Percentiles rank a stretch among this genome's conserved stretches.
phyloP scores from a whole-genome alignment of 2,113 vertebrate genomes.

The Limanda limanda region DNA sequence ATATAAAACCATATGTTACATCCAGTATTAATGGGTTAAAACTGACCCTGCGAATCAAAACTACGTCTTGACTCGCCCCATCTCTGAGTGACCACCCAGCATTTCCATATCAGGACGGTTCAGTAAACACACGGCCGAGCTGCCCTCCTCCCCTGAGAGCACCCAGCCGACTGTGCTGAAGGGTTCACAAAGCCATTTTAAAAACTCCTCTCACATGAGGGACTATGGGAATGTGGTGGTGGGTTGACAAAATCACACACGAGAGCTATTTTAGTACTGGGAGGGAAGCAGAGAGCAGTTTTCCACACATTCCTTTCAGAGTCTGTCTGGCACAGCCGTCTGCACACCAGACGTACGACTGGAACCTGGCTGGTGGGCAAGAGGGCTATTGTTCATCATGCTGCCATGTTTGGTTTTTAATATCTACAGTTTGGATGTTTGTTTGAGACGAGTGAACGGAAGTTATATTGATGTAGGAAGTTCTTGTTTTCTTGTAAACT shows the following conservation, averaged over 20 bases:
- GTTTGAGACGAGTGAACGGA: constrained; percentile 12
- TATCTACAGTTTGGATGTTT: constrained; percentile 8
- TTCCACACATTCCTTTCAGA: constrained; percentile 77
- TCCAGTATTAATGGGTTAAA: not conserved
- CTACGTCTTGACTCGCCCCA: constrained; percentile 2
- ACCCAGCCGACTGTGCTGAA: not conserved
- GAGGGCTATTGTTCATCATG: constrained; percentile 19
- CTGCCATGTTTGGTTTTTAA: constrained; percentile 15
- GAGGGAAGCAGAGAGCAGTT: constrained; percentile 68
- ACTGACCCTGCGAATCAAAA: not conserved
- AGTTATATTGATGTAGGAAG: not conserved
- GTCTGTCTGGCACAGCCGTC: constrained; percentile 51
- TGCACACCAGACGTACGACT: constrained; percentile 36
- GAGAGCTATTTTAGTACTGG: constrained; percentile 75
- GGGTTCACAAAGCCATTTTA: constrained; percentile 54
- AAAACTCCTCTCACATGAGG: constrained; percentile 60
- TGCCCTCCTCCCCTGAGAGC: constrained; percentile 6
- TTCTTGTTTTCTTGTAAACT: constrained; percentile 4
- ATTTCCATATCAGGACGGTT: constrained; percentile 42
- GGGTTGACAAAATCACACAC: constrained; percentile 56
- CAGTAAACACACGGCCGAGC: constrained; percentile 36
- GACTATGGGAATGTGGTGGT: constrained; percentile 68
- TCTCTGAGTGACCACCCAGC: not conserved
- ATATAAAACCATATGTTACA: not conserved
- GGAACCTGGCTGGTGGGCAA: constrained; percentile 21